Conservation (phyloP, 2,888 invertebrate species). For the Cosmopolites sordidus region DNA sequence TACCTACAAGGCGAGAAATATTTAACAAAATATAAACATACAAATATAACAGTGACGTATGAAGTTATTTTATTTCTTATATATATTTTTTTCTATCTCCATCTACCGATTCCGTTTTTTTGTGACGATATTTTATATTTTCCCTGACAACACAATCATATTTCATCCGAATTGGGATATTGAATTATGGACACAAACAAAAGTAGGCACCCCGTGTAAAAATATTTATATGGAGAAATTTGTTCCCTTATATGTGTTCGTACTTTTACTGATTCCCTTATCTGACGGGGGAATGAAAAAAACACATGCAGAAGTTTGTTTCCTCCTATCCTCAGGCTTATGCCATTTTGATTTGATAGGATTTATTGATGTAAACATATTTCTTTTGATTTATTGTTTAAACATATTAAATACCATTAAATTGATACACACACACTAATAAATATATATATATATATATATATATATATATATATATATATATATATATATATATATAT, state of each 20-base stretch:
- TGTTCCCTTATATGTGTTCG: background rate
- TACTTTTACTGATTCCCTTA: too few relatives aligned
- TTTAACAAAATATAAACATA: too few relatives aligned
- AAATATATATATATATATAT: background rate
- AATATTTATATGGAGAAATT: background rate
- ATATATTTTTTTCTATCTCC: background rate
- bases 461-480: background rate
- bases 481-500: slow-evolving; percentile 2
- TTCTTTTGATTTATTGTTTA: too few relatives aligned
- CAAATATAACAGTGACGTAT: background rate
- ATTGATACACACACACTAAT: background rate
- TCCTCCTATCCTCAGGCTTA: too few relatives aligned
- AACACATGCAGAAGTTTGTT: too few relatives aligned
- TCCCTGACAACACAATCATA: background rate
- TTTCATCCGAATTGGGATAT: background rate
- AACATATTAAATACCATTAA: too few relatives aligned
- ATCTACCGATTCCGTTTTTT: background rate
- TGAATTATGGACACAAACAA: background rate
- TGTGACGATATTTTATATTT: background rate
- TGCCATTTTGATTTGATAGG: too few relatives aligned
- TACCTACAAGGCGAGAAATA: too few relatives aligned
- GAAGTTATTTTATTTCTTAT: background rate
- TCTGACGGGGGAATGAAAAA: too few relatives aligned
- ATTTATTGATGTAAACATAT: too few relatives aligned
- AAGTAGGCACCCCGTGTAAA: background rate